Percentiles rank a stretch among this genome's conserved stretches.
These are phyloP conservation scores for Merluccius polli DNA, from an alignment of 2,797 vertebrate species.

Conservation along the genomic window DNA sequence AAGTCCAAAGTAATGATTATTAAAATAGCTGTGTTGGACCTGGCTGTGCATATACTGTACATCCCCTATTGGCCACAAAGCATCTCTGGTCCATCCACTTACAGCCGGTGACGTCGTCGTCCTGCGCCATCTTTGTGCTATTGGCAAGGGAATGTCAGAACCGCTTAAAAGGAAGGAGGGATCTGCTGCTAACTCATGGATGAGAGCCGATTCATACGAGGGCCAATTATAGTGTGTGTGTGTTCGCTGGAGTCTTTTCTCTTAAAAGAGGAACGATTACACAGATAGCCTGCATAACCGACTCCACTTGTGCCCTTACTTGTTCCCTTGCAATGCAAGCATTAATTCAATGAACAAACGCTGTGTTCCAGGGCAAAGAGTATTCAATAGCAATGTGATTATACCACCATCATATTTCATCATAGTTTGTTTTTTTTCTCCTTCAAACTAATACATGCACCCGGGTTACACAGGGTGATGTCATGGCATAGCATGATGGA, in stretches of 20 bases:
- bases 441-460: neutral
- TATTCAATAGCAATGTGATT: slow-evolving; percentile 15
- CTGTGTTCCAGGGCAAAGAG: slow-evolving; percentile 3
- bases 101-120: slow-evolving; percentile 33
- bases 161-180: slow-evolving; percentile 7
- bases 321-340: neutral
- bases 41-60: slow-evolving; percentile 1
- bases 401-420: neutral
- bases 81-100: slow-evolving; percentile 25
- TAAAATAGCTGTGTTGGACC: slow-evolving; percentile 13
- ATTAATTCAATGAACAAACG: slow-evolving; percentile 20
- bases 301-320: neutral
- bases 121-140: slow-evolving; percentile 50
- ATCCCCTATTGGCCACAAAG: neutral
- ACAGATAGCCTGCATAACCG: neutral
- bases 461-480: slow-evolving; percentile 42
- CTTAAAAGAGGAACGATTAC: neutral
- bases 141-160: slow-evolving; percentile 32
- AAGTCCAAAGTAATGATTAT: slow-evolving; percentile 10
- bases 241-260: neutral
- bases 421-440: neutral
- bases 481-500: slow-evolving; percentile 38
- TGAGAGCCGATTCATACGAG: slow-evolving; percentile 14
- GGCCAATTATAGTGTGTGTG: neutral
- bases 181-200: slow-evolving; percentile 1